These are phyloP conservation scores for Centropus bengalensis DNA, from an alignment of 2,113 vertebrate genomes.

Conservation along the genomic window DNA sequence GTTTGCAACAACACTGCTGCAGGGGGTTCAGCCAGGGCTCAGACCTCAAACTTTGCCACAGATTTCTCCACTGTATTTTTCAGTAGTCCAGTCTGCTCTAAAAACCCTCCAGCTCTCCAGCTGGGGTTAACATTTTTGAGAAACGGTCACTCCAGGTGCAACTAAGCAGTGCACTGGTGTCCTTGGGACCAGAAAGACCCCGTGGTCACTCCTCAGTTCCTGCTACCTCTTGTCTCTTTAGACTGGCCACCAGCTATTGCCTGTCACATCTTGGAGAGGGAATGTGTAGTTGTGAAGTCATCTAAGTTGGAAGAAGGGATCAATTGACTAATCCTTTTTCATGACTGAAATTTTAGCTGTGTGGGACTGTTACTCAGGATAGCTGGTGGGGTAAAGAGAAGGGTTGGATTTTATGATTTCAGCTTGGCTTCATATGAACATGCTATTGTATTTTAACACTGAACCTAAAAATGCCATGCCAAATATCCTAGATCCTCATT, in stretches of 20 bases:
- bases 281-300: neutral
- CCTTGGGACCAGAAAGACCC: neutral
- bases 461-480: neutral
- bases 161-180: neutral
- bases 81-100: neutral
- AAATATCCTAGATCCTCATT: neutral
- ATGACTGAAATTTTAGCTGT: neutral
- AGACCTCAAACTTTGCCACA: neutral
- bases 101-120: neutral
- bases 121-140: neutral
- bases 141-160: neutral
- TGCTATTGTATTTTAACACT: neutral
- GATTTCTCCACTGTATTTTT: neutral
- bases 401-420: neutral
- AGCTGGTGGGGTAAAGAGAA: neutral
- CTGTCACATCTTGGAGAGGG: accelerated
- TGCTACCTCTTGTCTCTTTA: neutral
- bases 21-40: neutral
- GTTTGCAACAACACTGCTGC: neutral
- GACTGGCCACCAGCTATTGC: neutral
- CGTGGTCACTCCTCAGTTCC: neutral
- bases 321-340: neutral
- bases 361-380: neutral
- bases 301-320: neutral
- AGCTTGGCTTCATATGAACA: neutral